Base-by-base conservation (phyloP, 2,888 invertebrate species). In the Rambutsinella grinnellia region DNA sequence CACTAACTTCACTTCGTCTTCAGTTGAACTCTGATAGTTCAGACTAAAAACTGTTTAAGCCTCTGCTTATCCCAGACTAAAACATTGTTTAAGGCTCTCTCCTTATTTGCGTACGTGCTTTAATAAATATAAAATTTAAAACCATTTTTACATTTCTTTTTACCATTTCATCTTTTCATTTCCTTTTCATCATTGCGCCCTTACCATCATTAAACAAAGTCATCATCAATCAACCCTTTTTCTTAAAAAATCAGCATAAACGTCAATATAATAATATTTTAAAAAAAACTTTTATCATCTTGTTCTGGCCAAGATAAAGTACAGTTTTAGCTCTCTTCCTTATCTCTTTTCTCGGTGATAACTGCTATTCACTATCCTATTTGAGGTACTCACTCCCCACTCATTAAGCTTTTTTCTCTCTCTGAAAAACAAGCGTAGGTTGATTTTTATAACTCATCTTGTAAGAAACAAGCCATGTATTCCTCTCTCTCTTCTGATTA, bases 271-370 rank as follows among this genome's bases (percentile, higher is more conserved):
- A 36, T 5, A 36, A 36, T 36, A 36, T 5, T 36, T 36, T 36
- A 36, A 36, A 8, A 36, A 36, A 36, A 36, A 36, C 36, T 36
- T 13, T 36, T 36, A 24, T 56, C 56, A 56, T 56, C 56, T 56
- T 10, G 27, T 26, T 56, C 56, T 56, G 56, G 56, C 56, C 56
- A 56, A 56, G 27, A 27, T 49, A 53, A 49, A 5, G 19, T 49
- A 49, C 15, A 17, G 19, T 49, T 13, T n/a, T n/a, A 5, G 3
- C n/a, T 49, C 19, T n/a, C 19, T 49, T 5, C 49, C 49, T 49
- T 44, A 49, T 49, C 13, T 49, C 19, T 49, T 49, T 49, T 49
- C 19, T 49, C 19, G 49, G 49, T 17, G 15, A 13, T 13, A 10
- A n/a, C n/a, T n/a, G 36, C 36, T 36, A 5, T 36, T 36, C 36